A percentile compares a stretch with the other conserved stretches of the same genome.
Evolutionary conservation across 2,113 vertebrate species (phyloP).

Genomic region (Emydura subglobosa): DNA sequence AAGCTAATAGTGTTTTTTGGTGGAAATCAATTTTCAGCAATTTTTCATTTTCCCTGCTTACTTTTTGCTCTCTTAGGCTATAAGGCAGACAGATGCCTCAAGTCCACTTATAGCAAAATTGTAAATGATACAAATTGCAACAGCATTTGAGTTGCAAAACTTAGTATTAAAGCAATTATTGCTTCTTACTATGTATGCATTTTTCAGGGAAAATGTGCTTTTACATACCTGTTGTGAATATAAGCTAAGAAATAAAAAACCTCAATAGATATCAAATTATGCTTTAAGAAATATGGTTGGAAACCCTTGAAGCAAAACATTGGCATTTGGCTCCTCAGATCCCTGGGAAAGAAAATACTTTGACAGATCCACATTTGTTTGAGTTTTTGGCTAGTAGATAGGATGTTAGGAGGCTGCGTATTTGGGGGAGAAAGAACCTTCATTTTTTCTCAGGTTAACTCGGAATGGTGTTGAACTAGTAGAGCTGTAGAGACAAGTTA

Average conservation of each 20-base stretch:
- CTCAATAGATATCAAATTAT: background rate
- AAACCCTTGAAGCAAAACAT: slow-evolving; percentile 46
- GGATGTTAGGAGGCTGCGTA: background rate
- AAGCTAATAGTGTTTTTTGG: slow-evolving; percentile 51
- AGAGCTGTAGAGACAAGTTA: background rate
- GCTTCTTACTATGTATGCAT: background rate
- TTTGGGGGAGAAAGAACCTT: background rate
- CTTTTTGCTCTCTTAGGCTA: background rate
- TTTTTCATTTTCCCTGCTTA: slow-evolving; percentile 66
- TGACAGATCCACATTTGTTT: slow-evolving; percentile 8
- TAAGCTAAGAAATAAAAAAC: slow-evolving; percentile 10
- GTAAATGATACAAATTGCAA: slow-evolving; percentile 65
- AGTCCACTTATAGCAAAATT: slow-evolving; percentile 40
- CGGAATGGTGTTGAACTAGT: slow-evolving; percentile 9
- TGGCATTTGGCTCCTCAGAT: background rate
- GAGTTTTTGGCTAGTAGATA: background rate
- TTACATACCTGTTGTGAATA: background rate
- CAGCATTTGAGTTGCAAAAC: slow-evolving; percentile 24
- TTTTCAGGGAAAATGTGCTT: slow-evolving; percentile 42
- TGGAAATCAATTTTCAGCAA: slow-evolving; percentile 50
- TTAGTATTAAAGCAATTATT: slow-evolving; percentile 37
- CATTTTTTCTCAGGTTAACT: slow-evolving; percentile 24
- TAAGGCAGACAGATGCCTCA: slow-evolving; percentile 49
- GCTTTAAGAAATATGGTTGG: slow-evolving; percentile 16
- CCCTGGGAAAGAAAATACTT: slow-evolving; percentile 58